These are phyloP conservation scores for Lamproptera curius DNA, from an alignment of 2,888 invertebrate genomes.

Conservation along the genomic window DNA sequence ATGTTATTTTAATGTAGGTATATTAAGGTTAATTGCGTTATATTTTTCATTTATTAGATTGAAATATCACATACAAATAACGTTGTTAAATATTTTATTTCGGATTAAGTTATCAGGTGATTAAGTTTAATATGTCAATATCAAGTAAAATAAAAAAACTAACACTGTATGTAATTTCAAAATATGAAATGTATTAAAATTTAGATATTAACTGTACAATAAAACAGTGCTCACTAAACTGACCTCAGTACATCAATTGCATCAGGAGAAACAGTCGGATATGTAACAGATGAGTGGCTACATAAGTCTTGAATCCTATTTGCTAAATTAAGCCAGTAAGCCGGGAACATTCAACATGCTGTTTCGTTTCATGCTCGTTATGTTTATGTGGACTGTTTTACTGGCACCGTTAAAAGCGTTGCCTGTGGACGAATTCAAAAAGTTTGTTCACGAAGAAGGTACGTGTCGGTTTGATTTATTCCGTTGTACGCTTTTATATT, in stretches of 20 bases:
- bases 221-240: conserved; percentile 54
- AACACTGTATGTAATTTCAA: too few species aligned
- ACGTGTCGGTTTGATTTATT: conserved; percentile 24
- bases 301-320: conserved; percentile 52
- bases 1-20: too few species aligned
- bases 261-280: conserved; percentile 54
- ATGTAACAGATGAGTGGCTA: conserved; percentile 46
- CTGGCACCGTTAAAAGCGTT: conserved; percentile 37
- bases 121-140: too few species aligned
- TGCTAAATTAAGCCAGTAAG: conserved; percentile 35
- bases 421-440: conserved; percentile 48
- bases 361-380: conserved; percentile 34
- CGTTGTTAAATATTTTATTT: background rate
- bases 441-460: conserved; percentile 50
- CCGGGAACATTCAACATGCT: conserved; percentile 22
- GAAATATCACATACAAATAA: too few species aligned
- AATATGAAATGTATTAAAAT: too few species aligned
- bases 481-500: too few species aligned
- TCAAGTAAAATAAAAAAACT: too few species aligned
- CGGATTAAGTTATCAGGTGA: too few species aligned
- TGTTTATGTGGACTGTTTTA: conserved; percentile 43
- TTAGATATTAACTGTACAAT: conserved; percentile 47
- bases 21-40: too few species aligned
- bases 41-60: too few species aligned
- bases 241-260: conserved; percentile 64